Base-by-base conservation (phyloP, 1,140 invertebrate species). In the Drosophila neocordata region DNA sequence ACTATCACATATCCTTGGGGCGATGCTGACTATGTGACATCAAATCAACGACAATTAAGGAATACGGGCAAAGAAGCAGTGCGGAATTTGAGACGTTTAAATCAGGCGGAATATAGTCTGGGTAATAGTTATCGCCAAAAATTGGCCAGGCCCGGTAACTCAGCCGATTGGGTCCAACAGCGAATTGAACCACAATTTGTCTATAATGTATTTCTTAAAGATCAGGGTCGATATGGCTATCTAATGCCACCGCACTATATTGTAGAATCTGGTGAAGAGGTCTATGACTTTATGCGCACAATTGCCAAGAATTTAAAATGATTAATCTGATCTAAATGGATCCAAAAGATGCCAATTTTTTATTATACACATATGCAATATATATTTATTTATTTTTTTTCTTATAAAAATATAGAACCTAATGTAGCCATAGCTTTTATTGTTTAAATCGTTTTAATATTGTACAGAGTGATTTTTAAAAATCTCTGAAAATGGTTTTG, bases 131-230 rank as follows among this genome's bases (percentile, higher is more conserved):
- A 91, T 67, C 73, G 78, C 9, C 77, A 91, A 64, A 90, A 90
- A 37, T 38, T 90, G 65, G 76, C 90, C 1, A 41, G 89, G 18
- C 60, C 89, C 1, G 91, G 95, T 11, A 94, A 94, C 87, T 94
- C 94, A 0, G 94, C 95, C 79, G 96, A 96, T 75, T 96, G 95
- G 95, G 94, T 94, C 0, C 95, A 95, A 89, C 93, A 93, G 8
- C 93, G 92, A 24, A 93, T 93, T 11, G 93, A 93, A 12, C 93
- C 96, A 27, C 94, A 95, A 69, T 95, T 96, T 73, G 93, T 95
- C 0, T 98, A 95, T 83, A 95, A 96, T n/a, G 93, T 97, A 12
- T 96, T 97, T 89, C 92, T 98, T 24, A 93, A 96, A n/a, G 95
- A 96, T 79, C 94, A 93, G 44, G 96, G 96, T 15, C 93, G 92